Base-by-base conservation (phyloP, 2,888 invertebrate genomes). In the Anthoptus insignis region DNA sequence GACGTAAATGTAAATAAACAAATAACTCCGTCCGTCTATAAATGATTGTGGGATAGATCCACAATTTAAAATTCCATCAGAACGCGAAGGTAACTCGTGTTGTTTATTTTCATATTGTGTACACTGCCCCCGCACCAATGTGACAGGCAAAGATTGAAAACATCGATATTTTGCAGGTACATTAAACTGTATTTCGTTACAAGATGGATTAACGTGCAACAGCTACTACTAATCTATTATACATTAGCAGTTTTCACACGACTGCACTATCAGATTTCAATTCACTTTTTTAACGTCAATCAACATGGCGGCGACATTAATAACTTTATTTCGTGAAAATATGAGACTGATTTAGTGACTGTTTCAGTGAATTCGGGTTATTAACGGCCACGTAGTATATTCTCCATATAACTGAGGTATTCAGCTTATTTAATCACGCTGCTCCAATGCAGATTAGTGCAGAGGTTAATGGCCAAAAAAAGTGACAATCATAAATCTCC, bases 61-160 rank as follows among this genome's bases (percentile, higher is more conserved):
- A 42, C 16, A 42, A 24, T 27, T 27, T 3, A 21, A 47, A 47
- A 47, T 47, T 47, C 47, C 11, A 47, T 47, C 34, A 34, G 11
- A 19, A 22, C 21, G 27, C 7, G n/a, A 49, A 49, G 22, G n/a
- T 49, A 49, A 27, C 7, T 24, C 16, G 45, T 19, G 29, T 42
- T 24, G 45, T 57, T 45, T 45, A 57, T 57, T 57, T 57, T 42
- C n/a, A 7, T 27, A 14, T n/a, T 19, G 22, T 27, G 56, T 16
- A 24, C 27, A 45, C 11, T 16, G 27, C 27, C 27, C 42, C 14
- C 16, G 13, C 13, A 16, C 57, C 29, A 9, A 16, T 22, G 57
- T 16, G 57, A 45, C 27, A 42, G 21, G 14, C 45, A 47, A 29
- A 58, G 45, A 58, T 58, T 47, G 58, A 58, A 58, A 58, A 58